Conservation (phyloP, 2,797 vertebrate genomes). For the Spinus olivaceus region DNA sequence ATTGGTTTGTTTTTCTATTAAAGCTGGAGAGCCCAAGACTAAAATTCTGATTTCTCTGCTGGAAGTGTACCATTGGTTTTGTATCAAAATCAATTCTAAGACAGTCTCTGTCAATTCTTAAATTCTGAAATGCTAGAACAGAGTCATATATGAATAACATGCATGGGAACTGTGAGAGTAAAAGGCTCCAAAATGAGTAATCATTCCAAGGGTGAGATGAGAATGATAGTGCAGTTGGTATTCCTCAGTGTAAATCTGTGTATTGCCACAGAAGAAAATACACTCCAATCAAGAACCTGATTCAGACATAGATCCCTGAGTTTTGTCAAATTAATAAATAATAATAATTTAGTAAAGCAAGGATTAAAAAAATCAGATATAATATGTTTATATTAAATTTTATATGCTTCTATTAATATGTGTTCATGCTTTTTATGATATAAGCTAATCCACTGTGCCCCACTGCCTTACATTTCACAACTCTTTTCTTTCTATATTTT, state of each 20-base stretch:
- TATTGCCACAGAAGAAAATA: not conserved
- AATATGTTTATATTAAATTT: not conserved
- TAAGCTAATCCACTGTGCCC: not conserved
- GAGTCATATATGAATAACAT: not conserved
- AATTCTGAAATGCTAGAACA: not conserved
- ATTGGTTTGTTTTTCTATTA: not conserved
- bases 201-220: not conserved
- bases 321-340: not conserved
- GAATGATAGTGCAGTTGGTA: not conserved
- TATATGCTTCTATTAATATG: not conserved
- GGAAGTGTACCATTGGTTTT: not conserved
- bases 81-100: not conserved
- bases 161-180: not conserved
- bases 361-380: not conserved
- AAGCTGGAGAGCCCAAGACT: not conserved
- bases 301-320: not conserved
- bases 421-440: not conserved
- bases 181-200: not conserved
- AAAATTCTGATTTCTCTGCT: not conserved
- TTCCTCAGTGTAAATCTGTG: not conserved
- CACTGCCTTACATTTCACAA: not conserved
- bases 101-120: not conserved
- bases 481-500: not conserved
- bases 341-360: not conserved
- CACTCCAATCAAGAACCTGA: not conserved